Evolutionary conservation across 2,113 vertebrate species (phyloP).

Genomic region (Caranx melampygus): DNA sequence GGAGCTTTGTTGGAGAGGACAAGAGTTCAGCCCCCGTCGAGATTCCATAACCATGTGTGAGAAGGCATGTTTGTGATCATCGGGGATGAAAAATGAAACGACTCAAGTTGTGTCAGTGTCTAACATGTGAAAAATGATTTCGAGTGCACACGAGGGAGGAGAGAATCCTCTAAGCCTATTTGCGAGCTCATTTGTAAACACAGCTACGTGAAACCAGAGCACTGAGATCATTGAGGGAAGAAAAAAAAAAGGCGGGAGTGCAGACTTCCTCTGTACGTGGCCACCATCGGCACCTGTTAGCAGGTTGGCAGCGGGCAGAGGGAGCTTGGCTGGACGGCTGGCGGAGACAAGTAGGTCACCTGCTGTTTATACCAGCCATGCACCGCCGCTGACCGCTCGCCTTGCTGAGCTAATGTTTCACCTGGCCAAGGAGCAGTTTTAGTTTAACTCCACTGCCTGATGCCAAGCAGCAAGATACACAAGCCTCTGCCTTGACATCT

Average conservation of each 20-base stretch:
- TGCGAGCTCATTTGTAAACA: conserved; percentile 26
- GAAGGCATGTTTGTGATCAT: conserved; percentile 35
- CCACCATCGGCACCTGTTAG: conserved; percentile 34
- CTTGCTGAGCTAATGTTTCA: conserved; percentile 71
- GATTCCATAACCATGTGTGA: conserved; percentile 77
- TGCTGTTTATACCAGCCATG: conserved; percentile 66
- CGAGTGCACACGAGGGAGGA: not conserved
- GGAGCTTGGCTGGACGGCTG: conserved; percentile 17
- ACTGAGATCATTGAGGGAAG: conserved; percentile 2
- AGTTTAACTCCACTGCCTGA: conserved; percentile 8
- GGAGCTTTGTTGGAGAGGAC: conserved; percentile 68
- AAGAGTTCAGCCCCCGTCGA: conserved; percentile 66
- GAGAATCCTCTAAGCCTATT: conserved; percentile 10
- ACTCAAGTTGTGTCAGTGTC: not conserved
- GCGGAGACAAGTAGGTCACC: conserved; percentile 66
- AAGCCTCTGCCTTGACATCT: not conserved
- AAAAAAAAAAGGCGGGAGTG: not conserved
- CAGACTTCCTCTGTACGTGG: conserved; percentile 20
- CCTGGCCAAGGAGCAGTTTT: conserved; percentile 36
- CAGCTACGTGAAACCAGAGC: not conserved
- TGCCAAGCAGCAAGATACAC: not conserved
- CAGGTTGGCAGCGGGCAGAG: conserved; percentile 17
- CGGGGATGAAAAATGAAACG: conserved; percentile 11
- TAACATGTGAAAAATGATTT: not conserved
- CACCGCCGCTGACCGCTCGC: conserved; percentile 18